Conservation (phyloP, 1,140 invertebrate genomes). For the Drosophila oshimai region DNA sequence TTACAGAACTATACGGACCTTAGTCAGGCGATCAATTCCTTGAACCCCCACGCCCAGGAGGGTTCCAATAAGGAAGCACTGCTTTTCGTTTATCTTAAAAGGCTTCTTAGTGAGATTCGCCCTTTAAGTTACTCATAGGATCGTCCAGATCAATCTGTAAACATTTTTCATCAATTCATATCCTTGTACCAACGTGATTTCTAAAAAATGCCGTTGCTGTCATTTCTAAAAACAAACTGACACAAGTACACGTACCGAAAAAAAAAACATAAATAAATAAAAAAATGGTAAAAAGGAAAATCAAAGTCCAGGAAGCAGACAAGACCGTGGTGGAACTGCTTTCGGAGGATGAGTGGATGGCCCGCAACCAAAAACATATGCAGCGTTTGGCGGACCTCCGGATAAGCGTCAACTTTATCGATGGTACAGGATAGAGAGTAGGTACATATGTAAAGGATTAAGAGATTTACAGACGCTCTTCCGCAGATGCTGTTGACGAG, state of each 20-base stretch:
- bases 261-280: constrained; percentile 1
- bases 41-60: constrained; percentile 47
- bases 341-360: constrained; percentile 27
- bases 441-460: not conserved
- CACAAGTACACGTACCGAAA: constrained; percentile 10
- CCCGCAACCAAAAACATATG: constrained; percentile 14
- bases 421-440: constrained; percentile 1
- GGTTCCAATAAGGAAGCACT: constrained; percentile 38
- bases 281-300: constrained; percentile 7
- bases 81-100: constrained; percentile 39
- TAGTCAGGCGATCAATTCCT: constrained; percentile 56
- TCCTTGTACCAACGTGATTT: not conserved
- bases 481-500: constrained; percentile 26
- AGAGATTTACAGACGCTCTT: no score
- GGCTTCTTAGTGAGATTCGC: constrained; percentile 49
- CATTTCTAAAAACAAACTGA: not conserved
- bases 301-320: not conserved
- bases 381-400: constrained; percentile 50
- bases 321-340: not conserved
- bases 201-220: constrained; percentile 4
- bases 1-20: constrained; percentile 53
- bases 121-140: constrained; percentile 63
- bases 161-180: constrained; percentile 9
- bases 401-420: constrained; percentile 32
- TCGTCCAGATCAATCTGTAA: not conserved